These are phyloP conservation scores for Nannobrachium achirus DNA, from an alignment of 2,113 vertebrate species.

Conservation along the genomic window DNA sequence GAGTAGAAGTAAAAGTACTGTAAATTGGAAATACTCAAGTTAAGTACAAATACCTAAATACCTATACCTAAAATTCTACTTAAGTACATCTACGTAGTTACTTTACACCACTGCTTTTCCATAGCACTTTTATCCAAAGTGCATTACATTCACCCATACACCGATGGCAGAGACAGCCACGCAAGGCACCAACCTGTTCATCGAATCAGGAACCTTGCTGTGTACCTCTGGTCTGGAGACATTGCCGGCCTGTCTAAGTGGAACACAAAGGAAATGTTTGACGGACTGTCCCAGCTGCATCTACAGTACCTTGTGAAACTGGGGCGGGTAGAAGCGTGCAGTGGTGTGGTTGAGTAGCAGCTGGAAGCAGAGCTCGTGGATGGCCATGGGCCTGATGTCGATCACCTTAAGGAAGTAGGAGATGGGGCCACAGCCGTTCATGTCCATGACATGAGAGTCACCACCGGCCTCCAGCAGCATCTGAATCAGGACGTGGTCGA, in stretches of 20 bases:
- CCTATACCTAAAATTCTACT: too few relatives aligned
- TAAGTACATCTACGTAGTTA: too few relatives aligned
- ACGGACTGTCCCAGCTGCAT: not conserved
- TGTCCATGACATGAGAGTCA: conserved; percentile 87
- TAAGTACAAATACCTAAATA: too few relatives aligned
- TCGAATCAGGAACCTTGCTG: too few relatives aligned
- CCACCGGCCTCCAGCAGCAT: conserved; percentile 93
- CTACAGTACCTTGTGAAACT: conserved; percentile 92
- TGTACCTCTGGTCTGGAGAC: too few relatives aligned
- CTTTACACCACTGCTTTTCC: too few relatives aligned
- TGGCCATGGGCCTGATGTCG: conserved; percentile 81
- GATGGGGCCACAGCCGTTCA: conserved; percentile 90
- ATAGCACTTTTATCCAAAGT: too few relatives aligned
- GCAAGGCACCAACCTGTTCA: too few relatives aligned
- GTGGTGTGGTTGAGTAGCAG: conserved; percentile 91
- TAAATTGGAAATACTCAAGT: too few relatives aligned
- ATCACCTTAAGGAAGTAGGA: conserved; percentile 94
- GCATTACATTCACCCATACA: too few relatives aligned
- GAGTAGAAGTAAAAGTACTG: too few relatives aligned
- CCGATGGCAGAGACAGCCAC: not conserved
- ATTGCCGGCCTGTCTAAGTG: not conserved
- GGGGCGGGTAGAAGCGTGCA: conserved; percentile 88
- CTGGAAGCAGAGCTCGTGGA: conserved; percentile 90
- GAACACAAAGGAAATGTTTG: not conserved
- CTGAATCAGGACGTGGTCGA: conserved; percentile 88